Percentiles rank a stretch among this genome's conserved stretches.
These are phyloP conservation scores for Plemyria rubiginata DNA, from an alignment of 2,888 invertebrate species.

Conservation along the genomic window DNA sequence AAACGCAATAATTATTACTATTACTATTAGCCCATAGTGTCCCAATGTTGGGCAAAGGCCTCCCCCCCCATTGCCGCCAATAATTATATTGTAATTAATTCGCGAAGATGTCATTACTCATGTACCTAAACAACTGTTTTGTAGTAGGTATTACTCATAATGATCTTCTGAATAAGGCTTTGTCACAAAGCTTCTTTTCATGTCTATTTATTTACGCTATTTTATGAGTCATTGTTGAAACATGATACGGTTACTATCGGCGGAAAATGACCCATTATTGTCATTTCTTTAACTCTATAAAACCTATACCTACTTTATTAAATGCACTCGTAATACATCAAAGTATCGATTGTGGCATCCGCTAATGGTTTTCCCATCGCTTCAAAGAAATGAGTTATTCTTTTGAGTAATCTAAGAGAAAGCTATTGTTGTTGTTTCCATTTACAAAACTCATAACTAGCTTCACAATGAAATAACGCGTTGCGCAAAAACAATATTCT, in stretches of 20 bases:
- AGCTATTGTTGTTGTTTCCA: slow-evolving; percentile 54
- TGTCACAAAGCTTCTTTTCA: slow-evolving; percentile 7
- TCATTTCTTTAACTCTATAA: slow-evolving; percentile 11
- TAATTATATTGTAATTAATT: no score
- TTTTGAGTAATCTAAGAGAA: slow-evolving; percentile 46
- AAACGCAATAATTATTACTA: no score
- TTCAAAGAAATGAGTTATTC: slow-evolving; percentile 42
- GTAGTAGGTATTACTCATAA: slow-evolving; percentile 9
- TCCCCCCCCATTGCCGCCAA: no score
- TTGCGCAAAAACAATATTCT: slow-evolving; percentile 47
- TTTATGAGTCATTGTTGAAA: slow-evolving; percentile 18
- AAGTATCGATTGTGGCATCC: slow-evolving; percentile 34
- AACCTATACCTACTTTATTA: not conserved
- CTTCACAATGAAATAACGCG: slow-evolving; percentile 54
- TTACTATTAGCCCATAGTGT: no score
- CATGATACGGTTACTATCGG: slow-evolving; percentile 10
- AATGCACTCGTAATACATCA: slow-evolving; percentile 27
- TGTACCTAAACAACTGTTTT: slow-evolving; percentile 12
- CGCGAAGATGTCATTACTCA: not conserved
- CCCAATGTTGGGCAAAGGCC: no score
- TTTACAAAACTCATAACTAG: slow-evolving; percentile 55
- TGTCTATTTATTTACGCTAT: slow-evolving; percentile 2
- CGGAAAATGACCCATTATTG: slow-evolving; percentile 20
- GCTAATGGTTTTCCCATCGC: slow-evolving; percentile 47
- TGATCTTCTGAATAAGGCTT: slow-evolving; percentile 15